These are phyloP conservation scores for Zeus faber DNA, from an alignment of 2,113 vertebrate genomes.

Conservation along the genomic window DNA sequence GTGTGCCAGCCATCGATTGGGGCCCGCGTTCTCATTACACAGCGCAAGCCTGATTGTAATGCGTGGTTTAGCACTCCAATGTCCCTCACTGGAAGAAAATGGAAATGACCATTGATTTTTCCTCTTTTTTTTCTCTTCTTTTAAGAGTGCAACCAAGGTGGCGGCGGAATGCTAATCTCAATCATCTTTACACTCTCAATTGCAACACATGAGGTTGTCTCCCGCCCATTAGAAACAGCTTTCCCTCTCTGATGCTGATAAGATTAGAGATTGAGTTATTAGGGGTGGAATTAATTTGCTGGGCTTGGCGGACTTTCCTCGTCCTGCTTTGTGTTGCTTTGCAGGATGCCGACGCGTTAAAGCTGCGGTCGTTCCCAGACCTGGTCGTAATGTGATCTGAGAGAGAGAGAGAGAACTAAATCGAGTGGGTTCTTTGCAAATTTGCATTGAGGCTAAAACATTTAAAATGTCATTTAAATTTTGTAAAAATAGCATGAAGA, in stretches of 20 bases:
- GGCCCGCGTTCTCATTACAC: slow-evolving; percentile 54
- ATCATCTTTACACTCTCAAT: slow-evolving; percentile 47
- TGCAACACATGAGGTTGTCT: slow-evolving; percentile 23
- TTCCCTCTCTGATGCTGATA: slow-evolving; percentile 18
- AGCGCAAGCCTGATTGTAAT: slow-evolving; percentile 45
- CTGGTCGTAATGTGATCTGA: too few relatives aligned
- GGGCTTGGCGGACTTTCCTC: too few relatives aligned
- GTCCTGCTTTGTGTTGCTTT: too few relatives aligned
- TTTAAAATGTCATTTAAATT: too few relatives aligned
- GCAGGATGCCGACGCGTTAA: too few relatives aligned
- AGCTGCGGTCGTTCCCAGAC: too few relatives aligned
- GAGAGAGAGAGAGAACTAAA: too few relatives aligned
- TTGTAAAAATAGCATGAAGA: too few relatives aligned
- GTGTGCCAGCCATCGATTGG: too few relatives aligned
- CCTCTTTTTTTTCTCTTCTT: not conserved
- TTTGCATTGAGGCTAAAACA: too few relatives aligned
- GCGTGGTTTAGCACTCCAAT: slow-evolving; percentile 58
- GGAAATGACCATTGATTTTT: slow-evolving; percentile 67
- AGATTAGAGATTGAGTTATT: not conserved
- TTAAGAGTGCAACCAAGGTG: slow-evolving; percentile 16
- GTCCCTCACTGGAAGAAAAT: slow-evolving; percentile 45
- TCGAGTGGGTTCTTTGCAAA: too few relatives aligned
- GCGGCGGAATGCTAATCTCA: slow-evolving; percentile 32
- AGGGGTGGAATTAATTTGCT: not conserved
- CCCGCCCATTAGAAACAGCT: slow-evolving; percentile 27